These are phyloP conservation scores for Lagria hirta DNA, from an alignment of 2,888 invertebrate species.

Conservation along the genomic window DNA sequence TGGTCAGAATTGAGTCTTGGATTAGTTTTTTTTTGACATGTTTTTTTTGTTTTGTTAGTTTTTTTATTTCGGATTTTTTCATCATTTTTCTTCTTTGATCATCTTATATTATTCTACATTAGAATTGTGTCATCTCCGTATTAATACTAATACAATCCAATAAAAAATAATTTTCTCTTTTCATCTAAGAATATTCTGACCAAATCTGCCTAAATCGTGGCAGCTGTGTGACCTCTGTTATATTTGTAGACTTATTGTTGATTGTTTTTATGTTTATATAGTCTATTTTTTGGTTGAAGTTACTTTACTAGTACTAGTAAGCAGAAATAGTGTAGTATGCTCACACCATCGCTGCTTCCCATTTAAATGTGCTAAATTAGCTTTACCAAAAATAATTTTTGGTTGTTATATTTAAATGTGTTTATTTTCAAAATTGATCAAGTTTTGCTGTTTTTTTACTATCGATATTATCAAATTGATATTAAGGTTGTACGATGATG, in stretches of 20 bases:
- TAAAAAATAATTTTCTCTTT: too few relatives aligned
- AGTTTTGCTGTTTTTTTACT: conserved; percentile 23
- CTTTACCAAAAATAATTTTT: conserved; percentile 21
- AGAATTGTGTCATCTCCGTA: conserved; percentile 38
- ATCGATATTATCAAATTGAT: conserved; percentile 20
- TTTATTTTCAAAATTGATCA: conserved; percentile 22
- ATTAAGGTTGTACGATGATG: conserved; percentile 38
- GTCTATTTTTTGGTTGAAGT: conserved; percentile 56
- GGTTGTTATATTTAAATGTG: conserved; percentile 20
- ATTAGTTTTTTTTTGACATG: not conserved
- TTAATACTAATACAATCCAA: conserved; percentile 28
- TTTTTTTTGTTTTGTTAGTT: too few relatives aligned
- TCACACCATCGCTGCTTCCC: conserved; percentile 37
- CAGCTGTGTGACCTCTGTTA: conserved; percentile 50
- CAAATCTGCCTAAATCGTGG: conserved; percentile 32
- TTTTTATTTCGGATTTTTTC: too few relatives aligned
- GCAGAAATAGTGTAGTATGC: conserved; percentile 41
- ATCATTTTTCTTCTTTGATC: conserved; percentile 18
- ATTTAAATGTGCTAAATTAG: conserved; percentile 23
- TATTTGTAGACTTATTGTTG: conserved; percentile 54
- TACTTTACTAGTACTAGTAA: conserved; percentile 47
- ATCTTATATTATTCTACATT: conserved; percentile 41
- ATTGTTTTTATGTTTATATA: conserved; percentile 57
- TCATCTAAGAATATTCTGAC: conserved; percentile 28
- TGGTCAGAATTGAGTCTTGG: conserved; percentile 32